These are phyloP conservation scores for Cryptomyrus ogoouensis DNA, from an alignment of 2,113 vertebrate species.

Conservation along the genomic window DNA sequence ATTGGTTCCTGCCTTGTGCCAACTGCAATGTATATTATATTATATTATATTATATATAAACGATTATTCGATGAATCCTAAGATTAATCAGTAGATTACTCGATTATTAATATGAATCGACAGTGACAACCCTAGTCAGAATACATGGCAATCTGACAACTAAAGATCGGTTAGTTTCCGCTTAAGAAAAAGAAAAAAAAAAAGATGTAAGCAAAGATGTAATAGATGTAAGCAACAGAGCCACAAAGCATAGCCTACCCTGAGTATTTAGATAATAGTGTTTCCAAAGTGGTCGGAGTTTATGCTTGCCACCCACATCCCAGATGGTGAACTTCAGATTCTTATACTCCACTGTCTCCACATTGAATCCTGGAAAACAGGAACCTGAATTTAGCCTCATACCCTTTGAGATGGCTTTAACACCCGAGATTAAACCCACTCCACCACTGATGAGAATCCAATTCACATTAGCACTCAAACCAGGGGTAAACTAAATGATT, in stretches of 20 bases:
- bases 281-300: constrained; percentile 93
- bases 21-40: too few relatives aligned
- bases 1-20: too few relatives aligned
- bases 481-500: background rate
- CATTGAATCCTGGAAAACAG: constrained; percentile 78
- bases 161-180: background rate
- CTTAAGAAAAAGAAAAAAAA: background rate
- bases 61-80: too few relatives aligned
- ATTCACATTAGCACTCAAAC: background rate
- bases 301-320: constrained; percentile 97
- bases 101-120: too few relatives aligned
- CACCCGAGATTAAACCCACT: background rate
- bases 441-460: background rate
- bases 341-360: constrained; percentile 98
- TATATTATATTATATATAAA: too few relatives aligned
- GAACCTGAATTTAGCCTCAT: background rate
- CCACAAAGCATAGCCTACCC: constrained; percentile 60
- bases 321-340: constrained; percentile 98
- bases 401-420: background rate
- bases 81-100: too few relatives aligned
- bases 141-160: background rate
- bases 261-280: constrained; percentile 98
- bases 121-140: too few relatives aligned
- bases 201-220: background rate
- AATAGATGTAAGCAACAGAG: background rate